Conservation (phyloP, 1,140 invertebrate genomes). For the Diprion similis region DNA sequence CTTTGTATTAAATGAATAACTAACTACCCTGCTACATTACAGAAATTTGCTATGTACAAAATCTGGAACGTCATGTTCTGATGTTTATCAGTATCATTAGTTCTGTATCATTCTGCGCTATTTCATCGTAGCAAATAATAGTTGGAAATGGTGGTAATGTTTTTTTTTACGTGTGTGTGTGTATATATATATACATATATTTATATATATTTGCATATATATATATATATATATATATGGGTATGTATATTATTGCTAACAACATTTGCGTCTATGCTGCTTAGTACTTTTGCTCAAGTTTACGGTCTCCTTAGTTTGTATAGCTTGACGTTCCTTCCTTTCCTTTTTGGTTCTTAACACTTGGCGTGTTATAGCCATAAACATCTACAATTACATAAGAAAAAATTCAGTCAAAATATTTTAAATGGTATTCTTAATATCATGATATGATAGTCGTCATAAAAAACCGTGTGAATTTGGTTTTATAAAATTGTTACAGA, state of each 20-base stretch:
- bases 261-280: slow-evolving; percentile 58
- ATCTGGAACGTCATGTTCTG: background rate
- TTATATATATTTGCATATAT: background rate
- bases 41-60: background rate
- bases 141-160: background rate
- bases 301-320: slow-evolving; percentile 65
- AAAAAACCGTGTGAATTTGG: background rate
- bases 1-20: background rate
- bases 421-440: background rate
- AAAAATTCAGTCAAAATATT: slow-evolving; percentile 7
- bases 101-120: background rate
- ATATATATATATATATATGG: background rate
- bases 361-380: slow-evolving; percentile 75
- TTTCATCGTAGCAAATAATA: background rate
- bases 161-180: too few relatives aligned
- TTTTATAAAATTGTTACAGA: background rate
- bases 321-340: slow-evolving; percentile 66
- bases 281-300: slow-evolving; percentile 62
- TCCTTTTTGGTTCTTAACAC: slow-evolving; percentile 75
- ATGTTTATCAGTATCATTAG: background rate
- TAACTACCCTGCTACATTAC: background rate
- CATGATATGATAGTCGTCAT: background rate
- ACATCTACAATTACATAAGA: slow-evolving; percentile 68
- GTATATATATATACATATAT: background rate
- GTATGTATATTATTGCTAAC: slow-evolving; percentile 45